Conservation (phyloP, 2,113 vertebrate genomes). For the Oreochromis niloticus region DNA sequence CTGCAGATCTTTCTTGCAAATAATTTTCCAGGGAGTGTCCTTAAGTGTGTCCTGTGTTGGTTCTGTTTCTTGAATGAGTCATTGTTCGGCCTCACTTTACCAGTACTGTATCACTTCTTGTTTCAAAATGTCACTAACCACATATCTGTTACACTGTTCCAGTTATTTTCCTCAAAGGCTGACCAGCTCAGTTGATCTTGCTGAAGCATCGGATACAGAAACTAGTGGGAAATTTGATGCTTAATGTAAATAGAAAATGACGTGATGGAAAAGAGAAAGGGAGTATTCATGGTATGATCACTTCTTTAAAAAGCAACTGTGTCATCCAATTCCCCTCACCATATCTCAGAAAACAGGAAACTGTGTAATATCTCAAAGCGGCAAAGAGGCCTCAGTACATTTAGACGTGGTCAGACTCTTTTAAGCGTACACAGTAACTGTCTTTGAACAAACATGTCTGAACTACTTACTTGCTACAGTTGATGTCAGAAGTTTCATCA, state of each 20-base stretch:
- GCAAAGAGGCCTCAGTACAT: background rate
- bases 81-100: background rate
- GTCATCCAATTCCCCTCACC: background rate
- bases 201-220: background rate
- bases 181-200: background rate
- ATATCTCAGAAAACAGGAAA: background rate
- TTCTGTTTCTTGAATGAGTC: background rate
- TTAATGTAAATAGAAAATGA: background rate
- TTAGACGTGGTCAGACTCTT: background rate
- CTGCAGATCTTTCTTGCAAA: accelerated
- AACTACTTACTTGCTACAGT: background rate
- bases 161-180: background rate
- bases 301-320: background rate
- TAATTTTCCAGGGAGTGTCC: background rate
- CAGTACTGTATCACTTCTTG: background rate
- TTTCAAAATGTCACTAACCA: background rate
- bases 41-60: background rate
- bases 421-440: accelerated
- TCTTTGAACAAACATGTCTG: background rate
- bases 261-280: background rate
- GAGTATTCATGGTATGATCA: background rate
- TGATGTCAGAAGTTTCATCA: background rate
- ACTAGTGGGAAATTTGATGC: background rate
- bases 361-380: background rate
- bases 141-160: background rate